These are phyloP conservation scores for Martes martes DNA, from an alignment of 2,113 vertebrate species.

Conservation along the genomic window DNA sequence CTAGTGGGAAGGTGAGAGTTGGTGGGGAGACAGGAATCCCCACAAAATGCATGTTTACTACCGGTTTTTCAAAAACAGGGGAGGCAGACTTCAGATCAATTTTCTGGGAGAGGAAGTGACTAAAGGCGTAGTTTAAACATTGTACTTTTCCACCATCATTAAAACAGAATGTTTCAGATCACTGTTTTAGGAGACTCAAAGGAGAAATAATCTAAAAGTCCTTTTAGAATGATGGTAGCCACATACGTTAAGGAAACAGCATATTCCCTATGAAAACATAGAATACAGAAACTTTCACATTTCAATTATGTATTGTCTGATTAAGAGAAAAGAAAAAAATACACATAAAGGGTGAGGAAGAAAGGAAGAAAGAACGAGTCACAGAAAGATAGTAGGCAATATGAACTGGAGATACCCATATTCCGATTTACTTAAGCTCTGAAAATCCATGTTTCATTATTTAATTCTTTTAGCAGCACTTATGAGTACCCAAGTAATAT, in stretches of 20 bases:
- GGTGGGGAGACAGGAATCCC: neutral
- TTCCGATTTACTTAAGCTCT: neutral
- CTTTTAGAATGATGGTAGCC: neutral
- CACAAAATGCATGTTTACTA: constrained; percentile 32
- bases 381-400: neutral
- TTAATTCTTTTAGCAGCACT: neutral
- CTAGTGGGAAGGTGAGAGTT: constrained; percentile 70
- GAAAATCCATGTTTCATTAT: neutral
- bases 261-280: neutral
- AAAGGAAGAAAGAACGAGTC: neutral
- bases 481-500: neutral
- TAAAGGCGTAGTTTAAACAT: neutral
- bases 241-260: neutral
- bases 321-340: neutral
- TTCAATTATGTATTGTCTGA: neutral
- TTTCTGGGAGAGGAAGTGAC: neutral
- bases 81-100: neutral
- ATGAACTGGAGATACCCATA: neutral
- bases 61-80: neutral
- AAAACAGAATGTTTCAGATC: neutral
- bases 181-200: neutral
- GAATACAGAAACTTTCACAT: neutral
- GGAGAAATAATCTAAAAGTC: neutral
- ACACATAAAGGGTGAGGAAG: neutral
- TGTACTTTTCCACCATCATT: neutral